These are phyloP conservation scores for Strix uralensis DNA, from an alignment of 2,113 vertebrate species.

Conservation along the genomic window DNA sequence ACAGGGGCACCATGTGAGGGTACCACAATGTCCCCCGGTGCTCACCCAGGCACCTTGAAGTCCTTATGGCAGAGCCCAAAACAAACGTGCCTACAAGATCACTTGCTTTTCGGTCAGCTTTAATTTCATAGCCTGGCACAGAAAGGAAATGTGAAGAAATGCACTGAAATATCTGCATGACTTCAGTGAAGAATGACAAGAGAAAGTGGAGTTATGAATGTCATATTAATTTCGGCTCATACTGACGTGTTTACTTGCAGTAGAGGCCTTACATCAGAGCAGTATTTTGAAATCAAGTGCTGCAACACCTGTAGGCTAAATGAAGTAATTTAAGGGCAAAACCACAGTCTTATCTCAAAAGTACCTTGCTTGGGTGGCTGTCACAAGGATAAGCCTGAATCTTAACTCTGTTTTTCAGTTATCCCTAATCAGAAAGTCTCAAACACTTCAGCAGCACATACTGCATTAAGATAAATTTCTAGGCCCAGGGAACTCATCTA, in stretches of 20 bases:
- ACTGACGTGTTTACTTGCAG: not conserved
- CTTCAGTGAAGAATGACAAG: not conserved
- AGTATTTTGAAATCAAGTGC: not conserved
- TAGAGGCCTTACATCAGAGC: not conserved
- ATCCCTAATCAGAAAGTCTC: not conserved
- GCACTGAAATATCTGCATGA: not conserved
- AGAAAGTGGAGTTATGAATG: not conserved
- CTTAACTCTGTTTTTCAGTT: not conserved
- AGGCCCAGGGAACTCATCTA: not conserved
- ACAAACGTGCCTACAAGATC: fast-evolving
- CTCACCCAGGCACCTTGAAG: not conserved
- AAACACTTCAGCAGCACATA: not conserved
- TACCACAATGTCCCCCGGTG: fast-evolving
- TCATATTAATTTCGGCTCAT: not conserved
- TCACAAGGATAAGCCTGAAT: not conserved
- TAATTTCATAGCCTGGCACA: not conserved
- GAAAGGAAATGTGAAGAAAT: not conserved
- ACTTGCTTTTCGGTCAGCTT: not conserved
- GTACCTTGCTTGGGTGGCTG: not conserved
- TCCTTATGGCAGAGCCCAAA: not conserved
- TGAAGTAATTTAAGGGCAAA: not conserved
- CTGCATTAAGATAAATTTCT: not conserved
- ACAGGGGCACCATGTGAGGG: not conserved
- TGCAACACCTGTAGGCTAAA: not conserved
- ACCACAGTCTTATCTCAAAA: slow-evolving; percentile 6